Evolutionary conservation across 2,113 vertebrate genomes (phyloP).

Genomic region (Eurystomus gularis): DNA sequence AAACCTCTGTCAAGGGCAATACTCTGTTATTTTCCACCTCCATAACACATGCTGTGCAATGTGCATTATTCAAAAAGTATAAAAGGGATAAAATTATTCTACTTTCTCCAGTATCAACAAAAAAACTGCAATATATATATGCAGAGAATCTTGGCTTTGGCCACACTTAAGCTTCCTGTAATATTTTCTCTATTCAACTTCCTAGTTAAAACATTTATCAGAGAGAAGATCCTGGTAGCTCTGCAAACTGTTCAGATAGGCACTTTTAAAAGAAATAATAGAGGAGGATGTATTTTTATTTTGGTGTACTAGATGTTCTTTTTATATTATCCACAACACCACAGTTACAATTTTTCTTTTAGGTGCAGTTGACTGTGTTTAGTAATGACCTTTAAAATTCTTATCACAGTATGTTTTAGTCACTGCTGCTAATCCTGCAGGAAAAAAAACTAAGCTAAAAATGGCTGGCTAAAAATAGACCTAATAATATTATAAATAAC

Average conservation of each 20-base stretch:
- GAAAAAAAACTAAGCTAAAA: neutral
- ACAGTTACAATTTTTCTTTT: neutral
- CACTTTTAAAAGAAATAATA: neutral
- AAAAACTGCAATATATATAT: neutral
- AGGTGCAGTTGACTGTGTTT: neutral
- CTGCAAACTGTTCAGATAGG: neutral
- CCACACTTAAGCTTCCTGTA: neutral
- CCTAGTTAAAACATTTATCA: neutral
- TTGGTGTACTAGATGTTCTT: neutral
- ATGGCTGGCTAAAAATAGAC: slow-evolving; percentile 15
- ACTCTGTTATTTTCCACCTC: neutral
- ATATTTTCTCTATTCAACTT: neutral
- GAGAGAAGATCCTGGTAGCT: neutral
- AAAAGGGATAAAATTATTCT: neutral
- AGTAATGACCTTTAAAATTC: slow-evolving; percentile 44
- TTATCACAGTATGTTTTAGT: neutral
- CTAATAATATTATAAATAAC: slow-evolving; percentile 21
- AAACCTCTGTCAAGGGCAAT: neutral
- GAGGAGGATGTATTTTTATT: neutral
- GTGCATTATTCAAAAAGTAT: neutral
- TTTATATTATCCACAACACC: neutral
- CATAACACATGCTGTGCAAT: neutral
- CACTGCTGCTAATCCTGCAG: neutral
- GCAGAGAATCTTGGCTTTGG: neutral
- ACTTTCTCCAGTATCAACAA: neutral